Evolutionary conservation across 2,797 vertebrate genomes (phyloP).

Genomic region (Mormyrops boulengeri): DNA sequence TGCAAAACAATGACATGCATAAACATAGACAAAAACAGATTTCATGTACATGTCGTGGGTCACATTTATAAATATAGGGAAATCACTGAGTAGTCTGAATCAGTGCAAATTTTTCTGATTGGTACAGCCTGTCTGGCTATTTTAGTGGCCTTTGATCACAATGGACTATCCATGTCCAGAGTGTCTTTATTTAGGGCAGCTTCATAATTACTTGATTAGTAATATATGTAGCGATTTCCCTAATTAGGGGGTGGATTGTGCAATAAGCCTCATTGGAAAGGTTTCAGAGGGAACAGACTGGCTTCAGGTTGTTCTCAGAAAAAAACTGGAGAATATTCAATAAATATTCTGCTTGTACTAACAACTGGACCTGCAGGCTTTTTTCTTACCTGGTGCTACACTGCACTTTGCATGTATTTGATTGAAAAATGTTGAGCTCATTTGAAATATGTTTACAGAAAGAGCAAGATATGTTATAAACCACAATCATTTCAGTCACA

Average conservation of each 20-base stretch:
- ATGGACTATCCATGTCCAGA: conserved; percentile 30
- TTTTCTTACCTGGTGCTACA: background rate
- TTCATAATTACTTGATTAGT: conserved; percentile 65
- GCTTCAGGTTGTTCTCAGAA: conserved; percentile 42
- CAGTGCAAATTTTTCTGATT: conserved; percentile 20
- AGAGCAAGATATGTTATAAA: conserved; percentile 19
- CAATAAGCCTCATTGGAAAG: conserved; percentile 51
- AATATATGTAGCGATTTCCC: conserved; percentile 60
- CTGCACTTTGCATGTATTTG: background rate
- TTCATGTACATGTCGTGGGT: background rate
- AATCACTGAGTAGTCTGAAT: background rate
- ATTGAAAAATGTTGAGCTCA: background rate
- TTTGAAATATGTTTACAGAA: conserved; percentile 9
- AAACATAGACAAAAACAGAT: background rate
- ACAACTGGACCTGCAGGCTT: background rate
- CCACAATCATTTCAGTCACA: background rate
- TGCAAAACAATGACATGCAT: background rate
- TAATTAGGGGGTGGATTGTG: conserved; percentile 62
- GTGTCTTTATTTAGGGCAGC: conserved; percentile 31
- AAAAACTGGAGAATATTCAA: conserved; percentile 31
- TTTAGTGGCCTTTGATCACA: conserved; percentile 37
- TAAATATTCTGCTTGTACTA: conserved; percentile 33
- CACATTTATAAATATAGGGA: background rate
- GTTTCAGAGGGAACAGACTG: conserved; percentile 34
- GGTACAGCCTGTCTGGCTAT: background rate